A percentile compares a stretch with the other conserved stretches of the same genome.
phyloP scores from a whole-genome alignment of 2,797 vertebrate genomes.

The Allobates femoralis region DNA sequence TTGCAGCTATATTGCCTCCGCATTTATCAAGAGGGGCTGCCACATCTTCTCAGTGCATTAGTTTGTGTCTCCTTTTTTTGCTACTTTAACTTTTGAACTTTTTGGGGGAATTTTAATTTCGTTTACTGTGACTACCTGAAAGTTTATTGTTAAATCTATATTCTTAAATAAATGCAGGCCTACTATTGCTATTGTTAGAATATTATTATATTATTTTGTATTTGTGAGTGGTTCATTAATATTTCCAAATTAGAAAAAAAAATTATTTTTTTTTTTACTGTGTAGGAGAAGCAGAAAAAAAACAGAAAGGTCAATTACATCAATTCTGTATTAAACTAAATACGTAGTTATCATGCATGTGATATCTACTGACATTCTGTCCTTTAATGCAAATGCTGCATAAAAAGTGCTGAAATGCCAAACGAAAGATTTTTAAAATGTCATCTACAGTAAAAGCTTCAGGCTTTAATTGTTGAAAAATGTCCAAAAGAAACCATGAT shows the following conservation, averaged over 20 bases:
- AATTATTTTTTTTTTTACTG: not conserved
- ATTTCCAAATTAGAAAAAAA: not conserved
- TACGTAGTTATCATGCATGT: constrained; percentile 11
- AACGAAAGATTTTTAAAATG: constrained; percentile 41
- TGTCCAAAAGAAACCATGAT: constrained; percentile 43
- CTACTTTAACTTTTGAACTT: no score
- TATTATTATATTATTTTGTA: not conserved
- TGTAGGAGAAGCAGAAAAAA: not conserved
- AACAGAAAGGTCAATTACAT: constrained; percentile 13
- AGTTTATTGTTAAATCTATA: no score
- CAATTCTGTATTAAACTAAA: not conserved
- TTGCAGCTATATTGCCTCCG: no score
- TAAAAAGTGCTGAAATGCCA: constrained; percentile 51
- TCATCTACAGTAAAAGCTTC: constrained; percentile 39
- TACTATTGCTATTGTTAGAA: not conserved
- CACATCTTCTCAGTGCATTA: no score
- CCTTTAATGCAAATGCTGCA: constrained; percentile 39
- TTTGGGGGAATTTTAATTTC: no score
- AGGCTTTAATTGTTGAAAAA: constrained; percentile 41
- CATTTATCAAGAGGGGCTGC: no score
- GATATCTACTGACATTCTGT: constrained; percentile 35
- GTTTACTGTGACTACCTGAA: no score
- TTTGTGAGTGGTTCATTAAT: not conserved
- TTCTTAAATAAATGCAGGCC: no score
- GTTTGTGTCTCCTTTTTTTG: no score